Evolutionary conservation across 2,888 invertebrate genomes (phyloP).

Genomic region (Pyrrhosoma nymphula): DNA sequence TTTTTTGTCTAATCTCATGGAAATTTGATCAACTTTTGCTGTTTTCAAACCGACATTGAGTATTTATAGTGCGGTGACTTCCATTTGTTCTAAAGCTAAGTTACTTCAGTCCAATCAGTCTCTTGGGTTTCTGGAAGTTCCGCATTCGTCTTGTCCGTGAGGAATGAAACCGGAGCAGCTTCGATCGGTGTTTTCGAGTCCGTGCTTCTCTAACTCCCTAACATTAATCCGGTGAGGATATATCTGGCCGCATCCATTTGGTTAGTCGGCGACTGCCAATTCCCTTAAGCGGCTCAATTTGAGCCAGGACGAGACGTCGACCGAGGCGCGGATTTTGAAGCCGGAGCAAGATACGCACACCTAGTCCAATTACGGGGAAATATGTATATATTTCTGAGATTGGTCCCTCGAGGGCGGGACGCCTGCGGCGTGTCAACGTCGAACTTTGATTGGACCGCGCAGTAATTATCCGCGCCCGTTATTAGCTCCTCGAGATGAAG

Average conservation of each 20-base stretch:
- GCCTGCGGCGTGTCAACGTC: neutral
- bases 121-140: too few relatives aligned
- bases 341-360: neutral
- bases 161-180: too few relatives aligned
- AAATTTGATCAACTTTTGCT: too few relatives aligned
- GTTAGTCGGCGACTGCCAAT: neutral
- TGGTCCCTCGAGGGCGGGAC: neutral
- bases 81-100: too few relatives aligned
- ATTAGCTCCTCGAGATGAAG: neutral
- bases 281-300: constrained; percentile 22
- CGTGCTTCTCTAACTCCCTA: neutral
- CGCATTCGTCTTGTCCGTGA: too few relatives aligned
- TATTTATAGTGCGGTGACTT: too few relatives aligned
- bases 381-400: neutral
- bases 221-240: neutral
- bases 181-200: neutral
- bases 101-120: too few relatives aligned
- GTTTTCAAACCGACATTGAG: too few relatives aligned
- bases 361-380: neutral
- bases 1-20: too few relatives aligned
- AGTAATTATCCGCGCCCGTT: neutral
- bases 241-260: neutral
- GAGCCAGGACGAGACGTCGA: neutral
- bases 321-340: neutral
- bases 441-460: neutral